These are phyloP conservation scores for Ictalurus furcatus DNA, from an alignment of 2,113 vertebrate genomes.

Conservation along the genomic window DNA sequence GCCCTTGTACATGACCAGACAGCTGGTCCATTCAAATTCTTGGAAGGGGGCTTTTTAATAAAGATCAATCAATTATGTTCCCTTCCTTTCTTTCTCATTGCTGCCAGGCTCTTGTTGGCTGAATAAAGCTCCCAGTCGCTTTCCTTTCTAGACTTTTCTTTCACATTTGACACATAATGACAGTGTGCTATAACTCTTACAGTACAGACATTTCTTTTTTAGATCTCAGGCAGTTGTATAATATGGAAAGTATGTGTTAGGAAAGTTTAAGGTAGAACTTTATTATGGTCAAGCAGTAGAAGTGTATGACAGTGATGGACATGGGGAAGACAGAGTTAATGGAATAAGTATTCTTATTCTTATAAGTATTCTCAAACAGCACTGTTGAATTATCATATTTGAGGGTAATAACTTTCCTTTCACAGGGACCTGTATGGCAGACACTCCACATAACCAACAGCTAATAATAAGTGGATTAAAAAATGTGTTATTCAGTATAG, in stretches of 20 bases:
- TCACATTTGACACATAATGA: slow-evolving; percentile 1
- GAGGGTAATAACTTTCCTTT: neutral
- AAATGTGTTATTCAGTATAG: neutral
- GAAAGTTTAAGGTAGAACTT: neutral
- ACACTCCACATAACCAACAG: neutral
- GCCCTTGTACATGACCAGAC: neutral
- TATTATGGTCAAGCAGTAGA: neutral
- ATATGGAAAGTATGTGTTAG: neutral
- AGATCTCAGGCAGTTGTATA: slow-evolving; percentile 10
- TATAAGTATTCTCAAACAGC: neutral
- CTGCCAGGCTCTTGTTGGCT: slow-evolving; percentile 21
- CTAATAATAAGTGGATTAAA: neutral
- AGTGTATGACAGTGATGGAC: neutral
- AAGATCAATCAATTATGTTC: slow-evolving; percentile 22
- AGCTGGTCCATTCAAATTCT: slow-evolving; percentile 1
- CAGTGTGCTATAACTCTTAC: slow-evolving; percentile 6
- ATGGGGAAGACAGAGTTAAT: neutral
- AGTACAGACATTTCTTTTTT: slow-evolving; percentile 8
- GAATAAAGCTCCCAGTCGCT: slow-evolving; percentile 31
- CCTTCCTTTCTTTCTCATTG: slow-evolving; percentile 26
- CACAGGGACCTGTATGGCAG: neutral
- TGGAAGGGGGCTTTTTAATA: slow-evolving; percentile 24
- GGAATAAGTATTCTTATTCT: neutral
- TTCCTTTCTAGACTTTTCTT: slow-evolving; percentile 17
- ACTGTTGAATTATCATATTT: neutral